These are phyloP conservation scores for Drosophila subquinaria DNA, from an alignment of 2,888 invertebrate species.

Conservation along the genomic window DNA sequence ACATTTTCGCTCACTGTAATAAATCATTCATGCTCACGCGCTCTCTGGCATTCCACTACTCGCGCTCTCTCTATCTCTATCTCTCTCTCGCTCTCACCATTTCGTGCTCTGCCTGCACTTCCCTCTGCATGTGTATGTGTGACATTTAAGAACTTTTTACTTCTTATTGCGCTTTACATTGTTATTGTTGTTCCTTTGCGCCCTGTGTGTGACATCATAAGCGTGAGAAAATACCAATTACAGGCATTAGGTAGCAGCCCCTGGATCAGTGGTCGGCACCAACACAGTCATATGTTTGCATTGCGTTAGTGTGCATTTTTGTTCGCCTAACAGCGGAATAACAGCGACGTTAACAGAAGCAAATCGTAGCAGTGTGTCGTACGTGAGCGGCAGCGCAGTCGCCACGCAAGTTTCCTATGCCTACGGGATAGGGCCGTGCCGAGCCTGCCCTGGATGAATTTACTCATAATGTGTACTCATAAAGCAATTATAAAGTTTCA, in stretches of 20 bases:
- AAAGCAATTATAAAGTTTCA: slow-evolving; percentile 44
- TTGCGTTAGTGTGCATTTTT: no score
- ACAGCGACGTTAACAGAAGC: no score
- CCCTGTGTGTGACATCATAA: slow-evolving; percentile 69
- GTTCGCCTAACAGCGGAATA: no score
- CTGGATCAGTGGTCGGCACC: slow-evolving; percentile 5
- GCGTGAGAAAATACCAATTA: slow-evolving; percentile 73
- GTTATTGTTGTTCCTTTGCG: slow-evolving; percentile 42
- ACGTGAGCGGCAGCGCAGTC: no score
- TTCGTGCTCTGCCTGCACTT: slow-evolving; percentile 1
- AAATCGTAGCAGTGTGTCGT: no score
- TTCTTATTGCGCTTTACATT: slow-evolving; percentile 52
- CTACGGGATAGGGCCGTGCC: no score
- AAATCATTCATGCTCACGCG: slow-evolving; percentile 35
- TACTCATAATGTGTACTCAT: no score
- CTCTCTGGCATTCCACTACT: slow-evolving; percentile 7
- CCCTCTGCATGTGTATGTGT: slow-evolving; percentile 33
- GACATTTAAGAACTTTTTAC: slow-evolving; percentile 45
- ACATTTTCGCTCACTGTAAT: slow-evolving; percentile 23
- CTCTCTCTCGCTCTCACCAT: slow-evolving; percentile 5
- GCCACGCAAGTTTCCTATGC: no score
- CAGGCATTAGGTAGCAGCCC: slow-evolving; percentile 18
- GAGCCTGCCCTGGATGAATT: no score
- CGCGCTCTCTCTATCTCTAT: slow-evolving; percentile 2
- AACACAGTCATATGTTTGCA: no score